Evolutionary conservation across 2,888 invertebrate species (phyloP).

Genomic region (Pandemis corylana): DNA sequence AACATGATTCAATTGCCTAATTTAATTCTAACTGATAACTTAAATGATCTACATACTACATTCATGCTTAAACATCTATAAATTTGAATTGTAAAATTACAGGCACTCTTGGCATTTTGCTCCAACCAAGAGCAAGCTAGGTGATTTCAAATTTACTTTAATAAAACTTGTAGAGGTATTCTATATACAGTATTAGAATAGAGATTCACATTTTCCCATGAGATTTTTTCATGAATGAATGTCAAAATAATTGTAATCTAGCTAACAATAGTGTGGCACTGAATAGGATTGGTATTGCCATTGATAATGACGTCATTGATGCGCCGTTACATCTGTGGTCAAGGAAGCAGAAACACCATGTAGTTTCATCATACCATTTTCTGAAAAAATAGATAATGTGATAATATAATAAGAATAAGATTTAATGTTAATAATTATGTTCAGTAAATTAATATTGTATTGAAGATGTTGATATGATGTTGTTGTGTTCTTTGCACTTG

Average conservation of each 20-base stretch:
- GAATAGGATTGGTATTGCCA: constrained; percentile 60
- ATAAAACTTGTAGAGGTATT: background rate
- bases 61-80: background rate
- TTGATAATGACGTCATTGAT: constrained; percentile 58
- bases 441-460: too few relatives aligned
- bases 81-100: background rate
- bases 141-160: background rate
- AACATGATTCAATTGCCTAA: too few relatives aligned
- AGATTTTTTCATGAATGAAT: constrained; percentile 36
- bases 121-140: background rate
- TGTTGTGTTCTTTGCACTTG: too few relatives aligned
- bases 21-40: too few relatives aligned
- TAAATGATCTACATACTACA: too few relatives aligned
- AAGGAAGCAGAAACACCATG: constrained; percentile 96
- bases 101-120: constrained; percentile 4
- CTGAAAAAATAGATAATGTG: constrained; percentile 82
- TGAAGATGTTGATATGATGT: too few relatives aligned
- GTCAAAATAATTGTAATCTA: constrained; percentile 60
- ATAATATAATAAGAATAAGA: background rate
- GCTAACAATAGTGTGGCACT: constrained; percentile 53
- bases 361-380: constrained; percentile 91
- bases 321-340: constrained; percentile 94
- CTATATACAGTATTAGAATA: constrained; percentile 12
- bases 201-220: constrained; percentile 22
- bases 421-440: too few relatives aligned